Percentiles rank a stretch among this genome's conserved stretches.
phyloP scores from a whole-genome alignment of 2,797 vertebrate genomes.

The Morus bassanus region DNA sequence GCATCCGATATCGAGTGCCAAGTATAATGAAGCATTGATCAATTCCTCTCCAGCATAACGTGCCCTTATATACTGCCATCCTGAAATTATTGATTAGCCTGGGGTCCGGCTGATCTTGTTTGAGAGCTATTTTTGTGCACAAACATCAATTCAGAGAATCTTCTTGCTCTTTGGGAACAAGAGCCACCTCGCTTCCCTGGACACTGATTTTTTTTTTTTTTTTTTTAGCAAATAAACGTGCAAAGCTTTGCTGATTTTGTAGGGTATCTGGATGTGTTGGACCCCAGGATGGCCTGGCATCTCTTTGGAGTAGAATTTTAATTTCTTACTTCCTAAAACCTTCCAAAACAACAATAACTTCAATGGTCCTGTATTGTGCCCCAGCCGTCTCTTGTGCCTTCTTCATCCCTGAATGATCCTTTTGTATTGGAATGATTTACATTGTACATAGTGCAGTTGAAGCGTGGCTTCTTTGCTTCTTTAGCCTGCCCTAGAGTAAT shows the following conservation, averaged over 20 bases:
- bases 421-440: neutral
- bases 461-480: neutral
- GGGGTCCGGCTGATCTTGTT: neutral
- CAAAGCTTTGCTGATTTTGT: neutral
- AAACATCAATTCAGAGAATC: neutral
- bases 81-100: neutral
- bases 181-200: neutral
- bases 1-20: rapidly evolving
- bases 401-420: neutral
- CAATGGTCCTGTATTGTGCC: neutral
- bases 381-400: neutral
- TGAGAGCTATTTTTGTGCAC: neutral
- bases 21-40: neutral
- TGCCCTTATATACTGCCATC: neutral
- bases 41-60: neutral
- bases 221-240: neutral
- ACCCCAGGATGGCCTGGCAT: neutral
- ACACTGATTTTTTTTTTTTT: neutral
- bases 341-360: neutral
- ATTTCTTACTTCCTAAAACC: neutral
- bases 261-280: neutral
- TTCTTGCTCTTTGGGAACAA: neutral
- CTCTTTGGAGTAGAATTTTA: neutral
- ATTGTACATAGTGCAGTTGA: neutral
- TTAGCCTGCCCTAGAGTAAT: neutral